These are phyloP conservation scores for Diabrotica undecimpunctata DNA, from an alignment of 1,140 invertebrate species.

Conservation along the genomic window DNA sequence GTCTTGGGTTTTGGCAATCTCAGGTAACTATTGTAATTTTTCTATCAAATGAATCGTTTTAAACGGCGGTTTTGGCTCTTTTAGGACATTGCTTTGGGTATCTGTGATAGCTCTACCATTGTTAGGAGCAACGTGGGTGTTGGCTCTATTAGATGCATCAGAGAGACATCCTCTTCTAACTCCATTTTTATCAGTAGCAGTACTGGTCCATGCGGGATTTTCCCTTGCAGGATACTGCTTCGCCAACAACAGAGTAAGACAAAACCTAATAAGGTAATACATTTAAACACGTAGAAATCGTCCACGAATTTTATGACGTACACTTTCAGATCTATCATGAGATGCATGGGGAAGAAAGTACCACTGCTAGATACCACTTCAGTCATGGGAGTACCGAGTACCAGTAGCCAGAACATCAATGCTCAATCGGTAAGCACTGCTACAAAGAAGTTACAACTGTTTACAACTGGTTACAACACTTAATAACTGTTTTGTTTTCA, in stretches of 20 bases:
- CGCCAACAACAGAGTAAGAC: slow-evolving; percentile 71
- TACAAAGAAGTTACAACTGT: background rate
- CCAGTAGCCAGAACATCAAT: slow-evolving; percentile 70
- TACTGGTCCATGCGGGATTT: slow-evolving; percentile 70
- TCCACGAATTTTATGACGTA: background rate
- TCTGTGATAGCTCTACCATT: slow-evolving; percentile 76
- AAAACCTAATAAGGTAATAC: slow-evolving; percentile 57
- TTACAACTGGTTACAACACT: background rate
- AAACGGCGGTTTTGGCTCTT: slow-evolving; percentile 30
- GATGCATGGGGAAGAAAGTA: slow-evolving; percentile 80
- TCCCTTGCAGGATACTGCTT: slow-evolving; percentile 81
- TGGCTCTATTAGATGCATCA: slow-evolving; percentile 75
- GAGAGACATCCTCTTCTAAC: slow-evolving; percentile 70
- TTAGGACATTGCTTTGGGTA: slow-evolving; percentile 78
- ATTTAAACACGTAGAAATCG: background rate
- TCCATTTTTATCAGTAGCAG: slow-evolving; percentile 67
- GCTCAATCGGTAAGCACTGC: slow-evolving; percentile 52
- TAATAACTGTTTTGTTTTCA: slow-evolving; percentile 43
- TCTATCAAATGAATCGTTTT: background rate
- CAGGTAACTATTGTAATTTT: slow-evolving; percentile 51
- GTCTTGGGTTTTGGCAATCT: slow-evolving; percentile 87
- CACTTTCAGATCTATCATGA: slow-evolving; percentile 55
- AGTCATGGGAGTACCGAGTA: slow-evolving; percentile 58
- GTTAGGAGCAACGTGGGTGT: slow-evolving; percentile 74
- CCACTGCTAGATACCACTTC: slow-evolving; percentile 72